Percentiles rank a stretch among this genome's conserved stretches.
These are phyloP conservation scores for Diphyllodes magnificus DNA, from an alignment of 2,113 vertebrate genomes.

Conservation along the genomic window DNA sequence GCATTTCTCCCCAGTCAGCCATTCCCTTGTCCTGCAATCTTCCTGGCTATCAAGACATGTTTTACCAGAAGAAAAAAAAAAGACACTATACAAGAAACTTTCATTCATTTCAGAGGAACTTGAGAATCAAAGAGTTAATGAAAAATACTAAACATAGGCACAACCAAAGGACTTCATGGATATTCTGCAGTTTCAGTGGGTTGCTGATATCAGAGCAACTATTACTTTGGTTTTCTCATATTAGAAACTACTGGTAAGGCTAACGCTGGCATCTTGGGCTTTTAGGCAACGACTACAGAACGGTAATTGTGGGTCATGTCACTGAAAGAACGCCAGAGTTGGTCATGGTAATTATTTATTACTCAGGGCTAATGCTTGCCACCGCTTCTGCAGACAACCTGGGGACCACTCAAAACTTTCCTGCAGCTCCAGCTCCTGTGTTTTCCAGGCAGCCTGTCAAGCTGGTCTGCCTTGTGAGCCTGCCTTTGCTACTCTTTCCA, in stretches of 20 bases:
- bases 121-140: neutral
- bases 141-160: fast-evolving
- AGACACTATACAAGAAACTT: neutral
- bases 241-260: neutral
- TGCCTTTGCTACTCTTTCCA: neutral
- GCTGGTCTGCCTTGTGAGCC: neutral
- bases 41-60: neutral
- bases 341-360: neutral
- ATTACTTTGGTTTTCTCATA: neutral
- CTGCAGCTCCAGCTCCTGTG: neutral
- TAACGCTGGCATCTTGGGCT: neutral
- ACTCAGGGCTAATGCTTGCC: neutral
- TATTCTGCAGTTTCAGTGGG: neutral
- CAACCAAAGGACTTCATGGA: neutral
- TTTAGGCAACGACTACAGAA: neutral
- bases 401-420: neutral
- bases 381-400: neutral
- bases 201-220: neutral
- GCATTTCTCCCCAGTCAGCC: neutral
- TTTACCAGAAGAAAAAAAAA: neutral
- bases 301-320: neutral
- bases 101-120: neutral
- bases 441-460: neutral
- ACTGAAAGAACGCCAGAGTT: neutral
- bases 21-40: neutral